These are phyloP conservation scores for Bergia puertoricense DNA, from an alignment of 92 coral and sea anemone genomes.

Conservation along the genomic window DNA sequence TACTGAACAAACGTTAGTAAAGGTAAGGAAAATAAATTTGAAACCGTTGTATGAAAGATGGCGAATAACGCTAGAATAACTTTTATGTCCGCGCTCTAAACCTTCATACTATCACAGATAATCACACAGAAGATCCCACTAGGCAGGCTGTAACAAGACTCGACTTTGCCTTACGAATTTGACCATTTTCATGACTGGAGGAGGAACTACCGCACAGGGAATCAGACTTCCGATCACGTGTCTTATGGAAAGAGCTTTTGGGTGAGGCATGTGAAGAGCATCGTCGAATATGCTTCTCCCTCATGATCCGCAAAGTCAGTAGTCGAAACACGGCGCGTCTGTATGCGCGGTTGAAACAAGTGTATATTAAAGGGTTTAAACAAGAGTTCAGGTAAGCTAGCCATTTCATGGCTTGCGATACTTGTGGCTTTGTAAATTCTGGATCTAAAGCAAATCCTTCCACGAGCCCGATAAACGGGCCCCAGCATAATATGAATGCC, in stretches of 20 bases:
- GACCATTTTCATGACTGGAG: slow-evolving; percentile 30
- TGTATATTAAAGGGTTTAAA: slow-evolving; percentile 53
- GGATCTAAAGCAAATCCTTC: slow-evolving; percentile 50
- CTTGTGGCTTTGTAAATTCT: not conserved
- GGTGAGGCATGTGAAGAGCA: slow-evolving; percentile 18
- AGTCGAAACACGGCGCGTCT: slow-evolving; percentile 50
- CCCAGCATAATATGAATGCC: slow-evolving; percentile 85
- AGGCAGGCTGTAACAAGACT: slow-evolving; percentile 25
- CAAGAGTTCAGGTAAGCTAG: slow-evolving; percentile 56
- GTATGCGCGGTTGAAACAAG: slow-evolving; percentile 56
- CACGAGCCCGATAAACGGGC: slow-evolving; percentile 73
- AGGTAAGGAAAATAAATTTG: too few species aligned
- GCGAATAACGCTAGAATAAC: too few species aligned
- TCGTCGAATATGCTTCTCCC: slow-evolving; percentile 5
- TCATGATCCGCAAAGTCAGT: slow-evolving; percentile 24
- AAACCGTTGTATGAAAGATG: too few species aligned
- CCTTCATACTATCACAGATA: not conserved
- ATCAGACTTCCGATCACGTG: slow-evolving; percentile 20
- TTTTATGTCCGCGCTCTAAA: too few species aligned
- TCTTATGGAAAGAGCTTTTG: slow-evolving; percentile 16
- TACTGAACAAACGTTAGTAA: too few species aligned
- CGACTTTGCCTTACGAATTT: slow-evolving; percentile 12
- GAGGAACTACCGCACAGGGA: slow-evolving; percentile 7
- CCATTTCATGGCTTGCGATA: slow-evolving; percentile 37
- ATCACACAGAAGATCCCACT: slow-evolving; percentile 27